Conservation (phyloP, 2,113 vertebrate genomes). For the Dunckerocampus dactyliophorus region DNA sequence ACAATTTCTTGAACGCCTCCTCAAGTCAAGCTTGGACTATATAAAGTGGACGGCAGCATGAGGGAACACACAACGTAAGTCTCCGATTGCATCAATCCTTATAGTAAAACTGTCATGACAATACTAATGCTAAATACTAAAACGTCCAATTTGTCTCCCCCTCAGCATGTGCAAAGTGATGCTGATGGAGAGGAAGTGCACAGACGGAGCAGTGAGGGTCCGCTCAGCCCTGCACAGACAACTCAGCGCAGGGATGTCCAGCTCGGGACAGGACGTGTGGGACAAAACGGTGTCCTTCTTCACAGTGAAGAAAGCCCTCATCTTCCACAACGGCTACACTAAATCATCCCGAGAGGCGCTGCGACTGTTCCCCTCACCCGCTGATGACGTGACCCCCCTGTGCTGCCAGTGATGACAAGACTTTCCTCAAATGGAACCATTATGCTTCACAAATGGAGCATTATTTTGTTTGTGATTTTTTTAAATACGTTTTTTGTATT, state of each 20-base stretch:
- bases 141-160: background rate
- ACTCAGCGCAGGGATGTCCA: constrained; percentile 42
- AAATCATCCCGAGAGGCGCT: constrained; percentile 67
- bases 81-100: background rate
- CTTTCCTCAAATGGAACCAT: background rate
- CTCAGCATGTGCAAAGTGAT: constrained; percentile 60
- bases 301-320: constrained; percentile 60
- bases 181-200: constrained; percentile 67
- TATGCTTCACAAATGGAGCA: background rate
- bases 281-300: constrained; percentile 69
- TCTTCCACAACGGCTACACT: constrained; percentile 67
- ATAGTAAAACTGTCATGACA: too few species aligned
- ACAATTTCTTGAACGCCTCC: constrained; percentile 18
- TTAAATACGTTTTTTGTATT: background rate
- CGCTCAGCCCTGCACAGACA: constrained; percentile 53
- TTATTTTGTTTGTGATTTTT: background rate
- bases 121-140: background rate
- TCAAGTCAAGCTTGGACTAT: constrained; percentile 16
- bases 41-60: constrained; percentile 50
- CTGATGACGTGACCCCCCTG: constrained; percentile 60
- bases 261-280: constrained; percentile 63
- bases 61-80: constrained; percentile 67
- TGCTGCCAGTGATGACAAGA: constrained; percentile 45
- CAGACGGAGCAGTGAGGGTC: constrained; percentile 54
- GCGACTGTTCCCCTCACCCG: constrained; percentile 59